A percentile compares a stretch with the other conserved stretches of the same genome.
phyloP scores from a whole-genome alignment of 2,888 invertebrate genomes.

The Drosophila prolongata region DNA sequence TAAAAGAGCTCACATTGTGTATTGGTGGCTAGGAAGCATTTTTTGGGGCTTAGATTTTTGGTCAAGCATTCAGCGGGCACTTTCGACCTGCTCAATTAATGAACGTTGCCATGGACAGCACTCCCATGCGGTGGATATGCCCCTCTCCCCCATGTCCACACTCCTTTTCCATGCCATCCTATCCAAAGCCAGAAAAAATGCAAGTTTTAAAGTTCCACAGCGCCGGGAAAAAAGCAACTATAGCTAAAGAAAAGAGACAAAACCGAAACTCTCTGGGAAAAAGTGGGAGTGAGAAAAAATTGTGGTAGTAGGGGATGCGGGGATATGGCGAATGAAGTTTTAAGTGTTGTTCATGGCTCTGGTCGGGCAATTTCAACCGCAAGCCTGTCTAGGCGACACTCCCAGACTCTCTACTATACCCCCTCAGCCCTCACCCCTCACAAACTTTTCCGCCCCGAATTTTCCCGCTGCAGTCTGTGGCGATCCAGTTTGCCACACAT shows the following conservation, averaged over 20 bases:
- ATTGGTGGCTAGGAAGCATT: slow-evolving; percentile 3
- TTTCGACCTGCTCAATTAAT: slow-evolving; percentile 35
- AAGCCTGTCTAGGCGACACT: slow-evolving; percentile 66
- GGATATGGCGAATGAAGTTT: slow-evolving; percentile 59
- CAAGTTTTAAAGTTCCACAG: slow-evolving; percentile 49
- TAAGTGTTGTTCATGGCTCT: slow-evolving; percentile 56
- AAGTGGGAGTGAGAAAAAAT: slow-evolving; percentile 1
- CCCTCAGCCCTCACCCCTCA: background rate
- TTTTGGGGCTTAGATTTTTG: slow-evolving; percentile 7
- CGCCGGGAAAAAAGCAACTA: slow-evolving; percentile 43
- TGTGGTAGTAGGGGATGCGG: background rate
- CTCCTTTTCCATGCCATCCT: background rate
- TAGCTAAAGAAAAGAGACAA: slow-evolving; percentile 23
- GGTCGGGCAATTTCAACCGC: slow-evolving; percentile 45
- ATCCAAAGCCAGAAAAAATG: slow-evolving; percentile 52
- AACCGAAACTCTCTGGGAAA: slow-evolving; percentile 27
- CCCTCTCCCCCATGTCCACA: background rate
- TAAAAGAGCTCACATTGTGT: background rate
- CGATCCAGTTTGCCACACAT: slow-evolving; percentile 41
- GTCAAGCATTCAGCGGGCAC: slow-evolving; percentile 24
- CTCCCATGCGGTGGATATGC: slow-evolving; percentile 12
- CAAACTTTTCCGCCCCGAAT: slow-evolving; percentile 1
- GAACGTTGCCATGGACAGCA: slow-evolving; percentile 23
- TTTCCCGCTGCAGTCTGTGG: slow-evolving; percentile 22
- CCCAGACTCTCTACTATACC: slow-evolving; percentile 22